Evolutionary conservation across 2,888 invertebrate genomes (phyloP), one percentile per base, ranked within the genome.

Genomic region (Cetonia aurata): DNA sequence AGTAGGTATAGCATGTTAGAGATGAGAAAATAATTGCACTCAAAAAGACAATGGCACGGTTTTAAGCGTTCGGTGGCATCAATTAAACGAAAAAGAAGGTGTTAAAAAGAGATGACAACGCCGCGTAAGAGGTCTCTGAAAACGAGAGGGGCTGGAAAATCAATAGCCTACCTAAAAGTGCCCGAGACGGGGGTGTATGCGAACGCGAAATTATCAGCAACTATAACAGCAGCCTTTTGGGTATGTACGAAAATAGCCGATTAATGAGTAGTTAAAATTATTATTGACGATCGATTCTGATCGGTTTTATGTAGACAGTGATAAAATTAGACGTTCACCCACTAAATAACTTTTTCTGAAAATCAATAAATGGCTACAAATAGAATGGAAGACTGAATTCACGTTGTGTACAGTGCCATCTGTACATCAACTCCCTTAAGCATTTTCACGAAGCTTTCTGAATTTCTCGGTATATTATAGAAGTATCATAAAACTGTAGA

Each of bases 21-120:
- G 17, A 42, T 42, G 42, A 57, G 17, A 42, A 42, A 19, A 42
- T 19, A 19, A 19, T 57, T 42, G 9, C 57, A 17, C 42, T 57
- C 19, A 12, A 57, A 57, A 17, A 57, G 42, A 17, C n/a, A 42
- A 10, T 42, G 12, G 42, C 15, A 42, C 42, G 19, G 41, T 57
- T 57, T 42, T 15, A 59, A 42, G 44, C 57, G 25, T 33, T 33
- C 46, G 37, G 48, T 12, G 9, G 41, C 19, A 12, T 25, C 62
- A 65, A 65, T 65, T 65, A 65, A 37, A 48, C 2, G 31, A 48
- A 25, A 46, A 31, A 48, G 15, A 48, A 65, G 50, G 50, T 15
- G 33, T 65, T 50, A 50, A 65, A 25, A 19, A 46, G 46, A 19
- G 41, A 50, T 9, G 37, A 48, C 62, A 48, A 62, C 57, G 37